A percentile compares a stretch with the other conserved stretches of the same genome.
Conservation (phyloP, 2,888 invertebrate genomes). For the Lamellibrachia satsuma region DNA sequence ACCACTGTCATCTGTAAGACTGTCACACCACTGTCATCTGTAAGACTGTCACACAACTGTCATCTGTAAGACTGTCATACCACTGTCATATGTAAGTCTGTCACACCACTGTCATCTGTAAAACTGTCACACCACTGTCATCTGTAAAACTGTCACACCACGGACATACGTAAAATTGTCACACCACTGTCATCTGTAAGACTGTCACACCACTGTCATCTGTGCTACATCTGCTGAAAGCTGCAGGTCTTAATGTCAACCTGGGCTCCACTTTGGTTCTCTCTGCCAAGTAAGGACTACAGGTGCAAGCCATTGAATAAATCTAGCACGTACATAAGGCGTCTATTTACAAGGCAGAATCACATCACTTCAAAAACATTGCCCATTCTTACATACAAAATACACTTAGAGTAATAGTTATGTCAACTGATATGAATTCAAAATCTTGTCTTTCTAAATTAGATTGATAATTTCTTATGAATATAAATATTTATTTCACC, state of each 20-base stretch:
- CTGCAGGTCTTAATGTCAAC: background rate
- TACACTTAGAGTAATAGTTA: too few species aligned
- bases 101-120: too few species aligned
- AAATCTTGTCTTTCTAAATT: background rate
- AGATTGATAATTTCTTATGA: background rate
- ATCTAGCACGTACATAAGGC: background rate
- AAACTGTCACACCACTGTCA: too few species aligned
- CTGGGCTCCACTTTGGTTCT: background rate
- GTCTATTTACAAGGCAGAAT: background rate
- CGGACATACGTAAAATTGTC: too few species aligned
- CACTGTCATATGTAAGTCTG: too few species aligned
- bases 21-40: too few species aligned
- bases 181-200: too few species aligned
- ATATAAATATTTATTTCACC: background rate
- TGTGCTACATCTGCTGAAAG: background rate
- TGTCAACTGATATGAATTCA: background rate
- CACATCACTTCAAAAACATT: background rate
- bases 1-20: too few species aligned
- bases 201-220: background rate
- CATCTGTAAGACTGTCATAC: too few species aligned
- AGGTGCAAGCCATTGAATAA: background rate
- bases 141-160: too few species aligned
- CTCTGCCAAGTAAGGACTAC: background rate
- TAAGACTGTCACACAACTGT: too few species aligned
- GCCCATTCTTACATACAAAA: background rate